Base-by-base conservation (phyloP, 2,113 vertebrate genomes). In the Syrmaticus mikado region DNA sequence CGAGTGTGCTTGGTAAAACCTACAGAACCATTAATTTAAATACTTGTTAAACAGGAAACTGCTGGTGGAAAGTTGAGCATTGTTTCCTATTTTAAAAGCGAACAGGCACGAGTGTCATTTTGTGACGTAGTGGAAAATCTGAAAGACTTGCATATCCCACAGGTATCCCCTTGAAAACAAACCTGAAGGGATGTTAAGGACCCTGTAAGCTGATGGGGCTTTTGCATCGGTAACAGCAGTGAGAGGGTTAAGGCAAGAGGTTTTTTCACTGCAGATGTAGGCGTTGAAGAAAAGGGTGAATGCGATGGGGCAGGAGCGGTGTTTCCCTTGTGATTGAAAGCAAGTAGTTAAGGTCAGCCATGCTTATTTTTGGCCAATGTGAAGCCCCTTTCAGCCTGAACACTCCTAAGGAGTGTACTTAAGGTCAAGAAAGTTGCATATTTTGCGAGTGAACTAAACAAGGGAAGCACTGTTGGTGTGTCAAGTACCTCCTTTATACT, bases 401-500 rank as follows among this genome's bases (percentile, higher is more conserved):
- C 94, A 89, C 92, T 89, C 94, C 87, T 90, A 95, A 92, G 94
- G 94, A 96, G 93, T 93, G 87, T 96, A 95, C 87, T 83, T 86
- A 91, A 94, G 95, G 95, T 96, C 95, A 96, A 81, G 66, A 60
- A 85, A 87, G 91, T 83, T 83, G 65, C 95, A 95, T 96, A 96
- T 91, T 95, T 96, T 83, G 53, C 1, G 25, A 89, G 68, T 96
- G 93, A 96, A 93, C 65, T 85, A 96, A 96, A 94, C 76, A 95
- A 89, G 61, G 11, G 30, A 76, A 90, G 75, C n/a, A 32, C 71
- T 50, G 48, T 57, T 73, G 53, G 27, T 89, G 65, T 55, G 25
- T 43, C 71, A 45, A 84, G 55, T 22, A 64, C 45, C 64, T 91
- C 68, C 45, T 85, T 53, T 91, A 46, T 27, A 57, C 53, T 38